Percentiles rank a stretch among this genome's conserved stretches.
Conservation (phyloP, 2,888 invertebrate genomes). For the Amphipoea lucens region DNA sequence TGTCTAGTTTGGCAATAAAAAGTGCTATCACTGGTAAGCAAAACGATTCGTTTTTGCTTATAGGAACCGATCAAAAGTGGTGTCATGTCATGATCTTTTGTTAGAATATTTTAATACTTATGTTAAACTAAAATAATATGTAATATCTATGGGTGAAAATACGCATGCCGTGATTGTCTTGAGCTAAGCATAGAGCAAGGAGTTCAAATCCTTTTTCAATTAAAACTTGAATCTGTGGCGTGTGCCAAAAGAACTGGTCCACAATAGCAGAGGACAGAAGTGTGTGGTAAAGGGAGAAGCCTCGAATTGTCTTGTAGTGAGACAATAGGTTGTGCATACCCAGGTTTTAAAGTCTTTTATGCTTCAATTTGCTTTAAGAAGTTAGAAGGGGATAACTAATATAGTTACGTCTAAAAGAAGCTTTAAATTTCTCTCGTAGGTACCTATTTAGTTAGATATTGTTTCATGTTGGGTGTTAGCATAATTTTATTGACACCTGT, state of each 20-base stretch:
- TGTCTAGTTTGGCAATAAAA: too few species aligned
- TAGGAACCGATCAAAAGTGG: too few species aligned
- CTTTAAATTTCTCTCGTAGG: not conserved
- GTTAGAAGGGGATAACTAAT: not conserved
- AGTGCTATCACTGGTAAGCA: too few species aligned
- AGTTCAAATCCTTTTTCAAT: not conserved
- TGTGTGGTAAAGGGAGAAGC: not conserved
- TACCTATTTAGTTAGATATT: not conserved
- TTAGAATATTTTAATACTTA: not conserved
- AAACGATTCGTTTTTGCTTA: too few species aligned
- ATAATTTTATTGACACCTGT: not conserved
- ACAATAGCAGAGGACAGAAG: not conserved
- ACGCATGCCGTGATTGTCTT: not conserved
- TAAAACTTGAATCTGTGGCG: not conserved
- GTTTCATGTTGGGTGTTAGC: too few species aligned
- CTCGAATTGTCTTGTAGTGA: not conserved
- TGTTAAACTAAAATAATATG: not conserved
- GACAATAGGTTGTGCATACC: too few species aligned
- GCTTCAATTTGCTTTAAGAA: not conserved
- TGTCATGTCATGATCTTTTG: not conserved
- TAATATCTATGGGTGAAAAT: not conserved
- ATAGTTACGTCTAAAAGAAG: not conserved
- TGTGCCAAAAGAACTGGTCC: too few species aligned
- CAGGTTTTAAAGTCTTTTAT: not conserved
- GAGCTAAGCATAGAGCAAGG: not conserved